Conservation (phyloP, 2,113 vertebrate species). For the Siniperca chuatsi region DNA sequence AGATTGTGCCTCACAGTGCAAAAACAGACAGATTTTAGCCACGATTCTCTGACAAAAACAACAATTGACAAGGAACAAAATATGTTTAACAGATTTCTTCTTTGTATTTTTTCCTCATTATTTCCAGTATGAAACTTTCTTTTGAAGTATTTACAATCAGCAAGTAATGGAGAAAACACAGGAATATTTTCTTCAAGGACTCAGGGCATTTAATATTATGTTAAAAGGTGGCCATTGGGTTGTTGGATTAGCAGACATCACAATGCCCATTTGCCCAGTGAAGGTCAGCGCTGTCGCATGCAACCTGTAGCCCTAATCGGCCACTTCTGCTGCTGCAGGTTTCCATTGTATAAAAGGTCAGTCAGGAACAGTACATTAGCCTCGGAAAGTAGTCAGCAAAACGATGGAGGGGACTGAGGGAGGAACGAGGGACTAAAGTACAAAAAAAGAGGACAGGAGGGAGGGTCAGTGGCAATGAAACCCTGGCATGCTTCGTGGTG, state of each 20-base stretch:
- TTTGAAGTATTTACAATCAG: conserved; percentile 57
- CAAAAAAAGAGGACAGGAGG: conserved; percentile 55
- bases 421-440: conserved; percentile 69
- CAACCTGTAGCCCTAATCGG: conserved; percentile 73
- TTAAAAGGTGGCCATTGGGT: conserved; percentile 44
- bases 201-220: conserved; percentile 35
- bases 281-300: conserved; percentile 71
- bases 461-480: conserved; percentile 59
- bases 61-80: background rate
- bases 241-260: conserved; percentile 60
- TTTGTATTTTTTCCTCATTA: conserved; percentile 31
- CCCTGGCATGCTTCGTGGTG: conserved; percentile 55
- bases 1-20: background rate
- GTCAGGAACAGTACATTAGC: conserved; percentile 59
- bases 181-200: conserved; percentile 50
- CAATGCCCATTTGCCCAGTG: conserved; percentile 56
- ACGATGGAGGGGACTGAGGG: conserved; percentile 61
- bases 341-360: conserved; percentile 81
- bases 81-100: conserved; percentile 22
- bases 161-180: conserved; percentile 56
- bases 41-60: conserved; percentile 38
- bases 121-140: conserved; percentile 47
- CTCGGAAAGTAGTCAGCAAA: conserved; percentile 63
- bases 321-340: conserved; percentile 69
- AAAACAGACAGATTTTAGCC: conserved; percentile 10